Evolutionary conservation across 1,140 invertebrate genomes (phyloP).

Genomic region (Macrosteles quadrilineatus): DNA sequence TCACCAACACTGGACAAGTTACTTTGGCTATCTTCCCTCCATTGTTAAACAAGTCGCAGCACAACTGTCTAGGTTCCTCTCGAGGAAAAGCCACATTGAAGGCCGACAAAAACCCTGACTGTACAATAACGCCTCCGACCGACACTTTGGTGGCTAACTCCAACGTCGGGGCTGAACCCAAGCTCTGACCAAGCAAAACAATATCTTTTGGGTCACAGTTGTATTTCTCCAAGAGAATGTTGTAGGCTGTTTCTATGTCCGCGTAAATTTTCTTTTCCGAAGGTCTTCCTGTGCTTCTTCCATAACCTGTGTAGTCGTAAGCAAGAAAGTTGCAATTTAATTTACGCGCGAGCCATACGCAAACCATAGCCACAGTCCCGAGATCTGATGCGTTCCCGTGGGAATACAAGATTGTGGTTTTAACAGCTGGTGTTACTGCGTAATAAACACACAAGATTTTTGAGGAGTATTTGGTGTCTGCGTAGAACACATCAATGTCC

Average conservation of each 20-base stretch:
- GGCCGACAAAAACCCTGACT: constrained; percentile 37
- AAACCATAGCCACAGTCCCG: constrained; percentile 71
- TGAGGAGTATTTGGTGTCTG: constrained; percentile 59
- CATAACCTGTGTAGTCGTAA: constrained; percentile 75
- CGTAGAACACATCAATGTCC: constrained; percentile 61
- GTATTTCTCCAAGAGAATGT: constrained; percentile 60
- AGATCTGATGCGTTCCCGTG: constrained; percentile 71
- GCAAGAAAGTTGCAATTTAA: constrained; percentile 76
- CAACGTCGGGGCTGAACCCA: constrained; percentile 69
- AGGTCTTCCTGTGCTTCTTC: constrained; percentile 62
- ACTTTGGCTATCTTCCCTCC: constrained; percentile 70
- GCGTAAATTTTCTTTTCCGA: constrained; percentile 76
- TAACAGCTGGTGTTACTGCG: constrained; percentile 56
- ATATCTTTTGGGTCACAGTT: constrained; percentile 66
- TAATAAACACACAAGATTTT: constrained; percentile 71
- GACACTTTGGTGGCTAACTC: constrained; percentile 65
- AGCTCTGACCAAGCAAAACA: constrained; percentile 73
- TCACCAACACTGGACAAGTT: constrained; percentile 69
- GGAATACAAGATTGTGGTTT: constrained; percentile 71
- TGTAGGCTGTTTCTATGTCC: constrained; percentile 70
- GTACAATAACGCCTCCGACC: constrained; percentile 68
- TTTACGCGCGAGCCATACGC: constrained; percentile 64
- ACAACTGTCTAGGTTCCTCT: background rate
- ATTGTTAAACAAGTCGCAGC: constrained; percentile 38
- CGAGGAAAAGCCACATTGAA: constrained; percentile 32